Conservation (phyloP, 2,888 invertebrate genomes). For the Bembecia ichneumoniformis region DNA sequence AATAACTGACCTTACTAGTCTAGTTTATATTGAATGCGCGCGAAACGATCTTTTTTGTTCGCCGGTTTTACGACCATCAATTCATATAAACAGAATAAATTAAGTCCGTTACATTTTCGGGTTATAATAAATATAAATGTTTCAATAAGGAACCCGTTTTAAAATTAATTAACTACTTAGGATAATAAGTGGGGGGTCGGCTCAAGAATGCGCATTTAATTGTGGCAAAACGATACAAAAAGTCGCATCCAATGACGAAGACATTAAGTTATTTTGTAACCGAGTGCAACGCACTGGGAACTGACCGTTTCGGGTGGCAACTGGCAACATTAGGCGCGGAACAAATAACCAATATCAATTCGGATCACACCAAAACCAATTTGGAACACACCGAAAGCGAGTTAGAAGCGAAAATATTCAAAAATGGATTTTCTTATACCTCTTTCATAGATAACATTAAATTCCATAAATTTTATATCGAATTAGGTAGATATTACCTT, state of each 20-base stretch:
- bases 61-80: slow-evolving; percentile 1
- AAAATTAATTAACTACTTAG: slow-evolving; percentile 61
- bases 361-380: slow-evolving; percentile 27
- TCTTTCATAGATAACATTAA: too few relatives aligned
- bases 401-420: not conserved
- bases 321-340: slow-evolving; percentile 5
- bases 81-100: slow-evolving; percentile 2
- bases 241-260: slow-evolving; percentile 43
- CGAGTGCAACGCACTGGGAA: slow-evolving; percentile 56
- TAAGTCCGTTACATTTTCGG: not conserved
- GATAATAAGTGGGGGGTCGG: slow-evolving; percentile 47
- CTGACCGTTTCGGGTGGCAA: slow-evolving; percentile 28
- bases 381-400: not conserved
- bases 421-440: too few relatives aligned
- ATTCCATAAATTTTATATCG: too few relatives aligned
- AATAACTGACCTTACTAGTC: slow-evolving; percentile 9
- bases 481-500: too few relatives aligned
- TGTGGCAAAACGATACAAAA: slow-evolving; percentile 48
- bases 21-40: slow-evolving; percentile 12
- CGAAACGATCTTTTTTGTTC: not conserved
- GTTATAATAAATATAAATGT: slow-evolving; percentile 24
- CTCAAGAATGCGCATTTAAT: slow-evolving; percentile 48
- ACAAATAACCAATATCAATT: slow-evolving; percentile 33
- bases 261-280: slow-evolving; percentile 58
- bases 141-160: slow-evolving; percentile 42